Evolutionary conservation across 35 echinoderm and acorn worm species (phyloP).

Genomic region (Diadema setosum): DNA sequence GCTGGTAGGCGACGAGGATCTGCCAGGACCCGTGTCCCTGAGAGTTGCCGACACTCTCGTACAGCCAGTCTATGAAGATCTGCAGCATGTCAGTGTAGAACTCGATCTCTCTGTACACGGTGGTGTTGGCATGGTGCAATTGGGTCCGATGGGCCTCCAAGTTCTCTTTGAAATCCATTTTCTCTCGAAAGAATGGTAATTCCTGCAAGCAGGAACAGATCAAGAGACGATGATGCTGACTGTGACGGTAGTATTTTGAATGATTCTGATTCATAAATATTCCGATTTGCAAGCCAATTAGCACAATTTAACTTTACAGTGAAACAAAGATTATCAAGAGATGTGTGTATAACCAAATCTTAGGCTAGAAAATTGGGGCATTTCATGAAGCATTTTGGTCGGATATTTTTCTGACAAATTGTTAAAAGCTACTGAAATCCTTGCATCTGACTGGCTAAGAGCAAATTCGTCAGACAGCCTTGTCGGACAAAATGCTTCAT

Average conservation of each 20-base stretch:
- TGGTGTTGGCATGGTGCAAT: slow-evolving; percentile 54
- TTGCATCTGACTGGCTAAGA: too few relatives aligned
- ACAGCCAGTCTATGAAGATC: slow-evolving; percentile 76
- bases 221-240: too few relatives aligned
- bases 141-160: slow-evolving; percentile 19
- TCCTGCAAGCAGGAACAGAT: too few relatives aligned
- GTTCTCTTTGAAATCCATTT: slow-evolving; percentile 50
- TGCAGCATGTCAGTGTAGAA: slow-evolving; percentile 70
- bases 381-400: too few relatives aligned
- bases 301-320: not conserved
- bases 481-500: too few relatives aligned
- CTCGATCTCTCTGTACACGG: slow-evolving; percentile 60
- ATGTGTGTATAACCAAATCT: not conserved
- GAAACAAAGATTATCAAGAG: not conserved
- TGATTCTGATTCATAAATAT: too few relatives aligned
- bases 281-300: too few relatives aligned
- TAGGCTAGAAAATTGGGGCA: too few relatives aligned
- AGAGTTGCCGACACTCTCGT: slow-evolving; percentile 71
- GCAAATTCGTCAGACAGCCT: too few relatives aligned
- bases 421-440: too few relatives aligned
- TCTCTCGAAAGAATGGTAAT: slow-evolving; percentile 62
- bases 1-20: slow-evolving; percentile 65
- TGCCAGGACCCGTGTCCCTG: slow-evolving; percentile 68
- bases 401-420: too few relatives aligned
- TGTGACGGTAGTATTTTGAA: too few relatives aligned